These are phyloP conservation scores for Lasioglossum oenotherae DNA, from an alignment of 2,888 invertebrate genomes.

Conservation along the genomic window DNA sequence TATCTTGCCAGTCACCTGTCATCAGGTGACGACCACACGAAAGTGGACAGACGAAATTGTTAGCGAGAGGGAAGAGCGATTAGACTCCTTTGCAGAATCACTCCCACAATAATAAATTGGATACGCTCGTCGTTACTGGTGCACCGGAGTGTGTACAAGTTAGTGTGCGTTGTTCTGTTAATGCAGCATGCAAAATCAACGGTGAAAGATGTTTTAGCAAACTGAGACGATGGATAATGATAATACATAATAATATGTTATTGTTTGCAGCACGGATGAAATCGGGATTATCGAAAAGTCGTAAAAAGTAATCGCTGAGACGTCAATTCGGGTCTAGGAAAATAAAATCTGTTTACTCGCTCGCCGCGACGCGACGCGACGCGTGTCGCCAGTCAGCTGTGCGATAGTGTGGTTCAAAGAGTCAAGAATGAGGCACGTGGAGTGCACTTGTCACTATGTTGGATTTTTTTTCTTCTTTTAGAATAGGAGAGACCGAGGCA, in stretches of 20 bases:
- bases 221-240: conserved; percentile 21
- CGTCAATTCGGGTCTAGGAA: background rate
- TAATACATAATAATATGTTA: background rate
- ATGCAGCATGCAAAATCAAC: conserved; percentile 76
- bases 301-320: background rate
- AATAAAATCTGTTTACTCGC: background rate
- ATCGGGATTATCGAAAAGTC: background rate
- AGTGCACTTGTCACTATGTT: background rate
- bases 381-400: too few species aligned
- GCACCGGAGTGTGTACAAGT: conserved; percentile 42
- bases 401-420: background rate
- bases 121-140: conserved; percentile 34
- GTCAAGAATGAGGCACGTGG: background rate
- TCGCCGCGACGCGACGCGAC: background rate
- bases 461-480: background rate
- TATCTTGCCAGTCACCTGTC: background rate
- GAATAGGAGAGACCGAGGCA: background rate
- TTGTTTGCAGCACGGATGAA: background rate
- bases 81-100: conserved; percentile 11
- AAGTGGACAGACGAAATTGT: background rate
- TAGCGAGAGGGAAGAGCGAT: background rate
- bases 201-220: conserved; percentile 54
- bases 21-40: conserved; percentile 5
- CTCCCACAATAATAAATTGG: background rate
- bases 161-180: conserved; percentile 50